A percentile compares a stretch with the other conserved stretches of the same genome.
Evolutionary conservation across 2,797 vertebrate species (phyloP).

Genomic region (Carapus acus): DNA sequence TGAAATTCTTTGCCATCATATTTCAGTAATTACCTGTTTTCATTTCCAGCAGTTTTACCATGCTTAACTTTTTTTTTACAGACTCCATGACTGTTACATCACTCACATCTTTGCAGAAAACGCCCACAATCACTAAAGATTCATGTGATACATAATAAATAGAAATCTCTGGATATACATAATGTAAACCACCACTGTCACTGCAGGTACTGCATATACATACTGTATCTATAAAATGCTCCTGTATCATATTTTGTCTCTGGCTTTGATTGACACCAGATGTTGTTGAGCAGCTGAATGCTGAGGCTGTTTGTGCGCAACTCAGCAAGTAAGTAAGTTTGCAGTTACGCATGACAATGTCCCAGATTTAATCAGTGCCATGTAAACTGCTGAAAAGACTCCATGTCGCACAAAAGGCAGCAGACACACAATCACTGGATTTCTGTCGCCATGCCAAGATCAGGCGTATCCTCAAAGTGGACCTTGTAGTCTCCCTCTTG

Average conservation of each 20-base stretch:
- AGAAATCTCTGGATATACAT: slow-evolving; percentile 7
- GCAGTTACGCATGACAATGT: neutral
- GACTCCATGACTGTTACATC: slow-evolving; percentile 7
- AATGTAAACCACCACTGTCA: slow-evolving; percentile 35
- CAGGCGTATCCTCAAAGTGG: slow-evolving; percentile 77
- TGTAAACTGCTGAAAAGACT: neutral
- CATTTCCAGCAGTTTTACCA: slow-evolving; percentile 6
- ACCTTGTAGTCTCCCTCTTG: slow-evolving; percentile 76
- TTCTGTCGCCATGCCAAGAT: slow-evolving; percentile 84
- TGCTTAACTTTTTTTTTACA: neutral
- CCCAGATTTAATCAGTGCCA: slow-evolving; percentile 1
- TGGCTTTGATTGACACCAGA: slow-evolving; percentile 12
- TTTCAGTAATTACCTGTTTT: slow-evolving; percentile 22
- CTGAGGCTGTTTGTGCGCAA: neutral
- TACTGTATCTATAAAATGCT: slow-evolving; percentile 39
- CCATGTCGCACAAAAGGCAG: slow-evolving; percentile 1
- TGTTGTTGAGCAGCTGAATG: neutral
- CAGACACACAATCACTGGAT: slow-evolving; percentile 67
- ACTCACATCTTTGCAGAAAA: slow-evolving; percentile 7
- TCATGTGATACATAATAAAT: slow-evolving; percentile 2
- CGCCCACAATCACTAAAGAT: slow-evolving; percentile 30
- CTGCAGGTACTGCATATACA: slow-evolving; percentile 45
- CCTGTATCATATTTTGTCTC: slow-evolving; percentile 24
- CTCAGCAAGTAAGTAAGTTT: too few species aligned
- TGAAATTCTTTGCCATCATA: slow-evolving; percentile 6